Conservation (phyloP, 2,888 invertebrate species). For the Leptinotarsa tumamoca region DNA sequence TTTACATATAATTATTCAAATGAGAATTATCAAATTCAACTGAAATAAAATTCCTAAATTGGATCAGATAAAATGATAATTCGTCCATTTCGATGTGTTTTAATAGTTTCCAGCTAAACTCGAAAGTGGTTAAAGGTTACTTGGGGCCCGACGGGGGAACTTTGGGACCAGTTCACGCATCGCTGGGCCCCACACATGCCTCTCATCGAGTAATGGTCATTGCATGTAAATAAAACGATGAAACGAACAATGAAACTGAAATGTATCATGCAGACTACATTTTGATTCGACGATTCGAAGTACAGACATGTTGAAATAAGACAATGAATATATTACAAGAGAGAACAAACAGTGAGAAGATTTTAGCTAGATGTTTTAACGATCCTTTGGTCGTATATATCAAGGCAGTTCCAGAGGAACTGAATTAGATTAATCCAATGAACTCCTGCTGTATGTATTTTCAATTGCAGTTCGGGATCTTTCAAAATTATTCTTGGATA, state of each 20-base stretch:
- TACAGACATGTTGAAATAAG: constrained; percentile 10
- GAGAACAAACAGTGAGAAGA: background rate
- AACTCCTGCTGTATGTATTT: too few relatives aligned
- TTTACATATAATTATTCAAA: background rate
- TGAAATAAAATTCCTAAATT: background rate
- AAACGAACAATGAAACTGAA: constrained; percentile 52
- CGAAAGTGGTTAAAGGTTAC: constrained; percentile 50
- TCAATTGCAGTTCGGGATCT: too few relatives aligned
- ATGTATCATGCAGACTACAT: constrained; percentile 10
- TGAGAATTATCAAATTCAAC: background rate
- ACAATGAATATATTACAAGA: background rate
- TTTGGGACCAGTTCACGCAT: constrained; percentile 70
- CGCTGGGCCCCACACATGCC: constrained; percentile 70
- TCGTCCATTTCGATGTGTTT: constrained; percentile 14
- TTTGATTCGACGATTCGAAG: background rate
- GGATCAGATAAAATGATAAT: constrained; percentile 16
- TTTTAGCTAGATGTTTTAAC: too few relatives aligned
- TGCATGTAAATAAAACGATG: constrained; percentile 64
- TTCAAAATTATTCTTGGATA: too few relatives aligned
- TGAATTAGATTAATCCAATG: too few relatives aligned
- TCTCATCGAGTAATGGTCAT: constrained; percentile 62
- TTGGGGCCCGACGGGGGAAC: constrained; percentile 62
- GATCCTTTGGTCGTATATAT: too few relatives aligned
- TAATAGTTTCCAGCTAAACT: constrained; percentile 29
- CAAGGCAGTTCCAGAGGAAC: too few relatives aligned